These are phyloP conservation scores for Stegana nigrithorax DNA, from an alignment of 2,888 invertebrate species.

Conservation along the genomic window DNA sequence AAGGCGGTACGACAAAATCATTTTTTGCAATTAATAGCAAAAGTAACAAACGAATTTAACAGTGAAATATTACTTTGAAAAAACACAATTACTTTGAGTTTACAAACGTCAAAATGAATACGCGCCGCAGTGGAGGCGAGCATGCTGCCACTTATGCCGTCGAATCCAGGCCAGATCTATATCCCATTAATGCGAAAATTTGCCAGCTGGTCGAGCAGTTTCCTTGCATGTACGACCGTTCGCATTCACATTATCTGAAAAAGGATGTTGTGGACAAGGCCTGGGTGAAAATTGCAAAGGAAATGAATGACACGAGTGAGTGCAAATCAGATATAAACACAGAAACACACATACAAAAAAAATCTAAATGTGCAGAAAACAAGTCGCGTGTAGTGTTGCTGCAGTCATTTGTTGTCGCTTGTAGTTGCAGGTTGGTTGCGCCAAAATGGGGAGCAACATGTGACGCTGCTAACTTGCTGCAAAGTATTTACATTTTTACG, in stretches of 20 bases:
- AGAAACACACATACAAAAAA: not conserved
- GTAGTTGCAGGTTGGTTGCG: no score
- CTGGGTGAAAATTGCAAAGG: constrained; percentile 59
- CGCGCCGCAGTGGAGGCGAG: constrained; percentile 39
- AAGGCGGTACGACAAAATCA: not conserved
- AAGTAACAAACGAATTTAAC: constrained; percentile 21
- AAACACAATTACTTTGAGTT: constrained; percentile 1
- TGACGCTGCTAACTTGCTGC: not conserved
- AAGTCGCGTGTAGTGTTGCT: not conserved
- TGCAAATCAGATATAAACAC: constrained; percentile 9
- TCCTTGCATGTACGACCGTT: constrained; percentile 65
- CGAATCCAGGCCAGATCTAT: constrained; percentile 49
- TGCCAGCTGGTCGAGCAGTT: constrained; percentile 57
- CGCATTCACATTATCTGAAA: constrained; percentile 53
- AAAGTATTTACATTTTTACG: no score
- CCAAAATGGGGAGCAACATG: no score
- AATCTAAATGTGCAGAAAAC: not conserved
- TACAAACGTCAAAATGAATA: constrained; percentile 30
- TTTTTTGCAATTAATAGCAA: not conserved
- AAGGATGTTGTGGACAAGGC: constrained; percentile 59
- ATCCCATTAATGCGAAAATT: constrained; percentile 57
- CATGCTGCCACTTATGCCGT: not conserved
- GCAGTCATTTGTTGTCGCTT: constrained; percentile 1
- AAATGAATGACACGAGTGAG: constrained; percentile 60
- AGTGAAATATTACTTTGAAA: no score